A percentile compares a stretch with the other conserved stretches of the same genome.
These are phyloP conservation scores for Guaruba guarouba DNA, from an alignment of 2,113 vertebrate species.

Conservation along the genomic window DNA sequence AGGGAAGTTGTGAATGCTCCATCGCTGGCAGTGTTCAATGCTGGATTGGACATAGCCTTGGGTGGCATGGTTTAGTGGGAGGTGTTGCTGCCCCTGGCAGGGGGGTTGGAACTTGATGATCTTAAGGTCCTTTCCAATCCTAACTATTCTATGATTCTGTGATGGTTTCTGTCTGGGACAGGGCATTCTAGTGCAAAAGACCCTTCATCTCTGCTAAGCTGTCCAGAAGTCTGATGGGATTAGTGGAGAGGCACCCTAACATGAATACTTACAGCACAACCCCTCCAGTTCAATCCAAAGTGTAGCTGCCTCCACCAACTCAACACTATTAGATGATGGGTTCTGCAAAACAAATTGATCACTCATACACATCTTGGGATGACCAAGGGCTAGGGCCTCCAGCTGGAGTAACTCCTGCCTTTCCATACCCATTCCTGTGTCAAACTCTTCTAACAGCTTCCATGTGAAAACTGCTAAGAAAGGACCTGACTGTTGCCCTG, in stretches of 20 bases:
- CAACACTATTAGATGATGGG: not conserved
- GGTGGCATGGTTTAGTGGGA: too few relatives aligned
- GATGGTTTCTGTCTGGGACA: not conserved
- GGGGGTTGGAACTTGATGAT: too few relatives aligned
- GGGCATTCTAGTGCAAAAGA: not conserved
- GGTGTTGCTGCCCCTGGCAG: too few relatives aligned
- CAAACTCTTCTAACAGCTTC: not conserved
- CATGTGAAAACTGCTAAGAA: not conserved
- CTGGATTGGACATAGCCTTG: too few relatives aligned
- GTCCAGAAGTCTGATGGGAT: rapidly evolving
- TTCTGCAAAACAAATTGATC: not conserved
- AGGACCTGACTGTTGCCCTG: not conserved
- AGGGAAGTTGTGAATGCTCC: too few relatives aligned
- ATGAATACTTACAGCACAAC: not conserved
- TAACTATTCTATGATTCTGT: too few relatives aligned
- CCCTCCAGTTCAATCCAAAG: not conserved
- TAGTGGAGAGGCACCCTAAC: rapidly evolving
- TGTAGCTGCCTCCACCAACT: not conserved
- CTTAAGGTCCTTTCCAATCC: too few relatives aligned
- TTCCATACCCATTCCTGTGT: not conserved
- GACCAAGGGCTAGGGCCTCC: not conserved
- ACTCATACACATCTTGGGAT: not conserved
- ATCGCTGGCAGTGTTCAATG: too few relatives aligned
- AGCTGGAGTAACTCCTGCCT: not conserved
- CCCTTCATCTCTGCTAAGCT: not conserved